These are phyloP conservation scores for Scalopus aquaticus DNA, from an alignment of 2,113 vertebrate species.

Conservation along the genomic window DNA sequence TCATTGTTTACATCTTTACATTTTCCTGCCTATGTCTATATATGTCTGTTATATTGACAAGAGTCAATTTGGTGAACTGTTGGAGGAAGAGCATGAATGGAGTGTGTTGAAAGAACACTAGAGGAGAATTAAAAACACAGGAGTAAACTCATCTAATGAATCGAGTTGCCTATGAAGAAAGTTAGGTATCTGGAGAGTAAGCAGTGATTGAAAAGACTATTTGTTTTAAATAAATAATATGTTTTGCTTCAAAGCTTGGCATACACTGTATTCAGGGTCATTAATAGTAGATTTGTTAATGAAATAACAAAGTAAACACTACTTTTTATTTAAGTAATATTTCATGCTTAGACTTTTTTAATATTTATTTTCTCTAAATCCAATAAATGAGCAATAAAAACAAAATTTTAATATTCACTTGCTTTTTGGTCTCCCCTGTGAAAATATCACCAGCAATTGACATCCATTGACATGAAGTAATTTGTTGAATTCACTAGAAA, in stretches of 20 bases:
- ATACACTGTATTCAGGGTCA: not conserved
- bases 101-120: not conserved
- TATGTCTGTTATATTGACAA: not conserved
- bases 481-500: not conserved
- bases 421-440: not conserved
- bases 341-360: not conserved
- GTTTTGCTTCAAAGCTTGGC: not conserved
- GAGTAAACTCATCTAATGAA: no score
- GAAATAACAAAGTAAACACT: not conserved
- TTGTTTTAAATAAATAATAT: not conserved
- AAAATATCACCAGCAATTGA: not conserved
- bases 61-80: not conserved
- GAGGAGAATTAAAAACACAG: no score
- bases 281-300: not conserved
- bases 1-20: not conserved
- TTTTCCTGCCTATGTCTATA: not conserved
- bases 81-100: not conserved
- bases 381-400: not conserved
- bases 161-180: no score
- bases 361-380: not conserved
- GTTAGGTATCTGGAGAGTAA: no score
- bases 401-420: no score
- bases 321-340: not conserved
- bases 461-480: not conserved
- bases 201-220: no score